These are phyloP conservation scores for Drosophila pseudoobscura DNA, from an alignment of 1,140 invertebrate genomes.

Conservation along the genomic window DNA sequence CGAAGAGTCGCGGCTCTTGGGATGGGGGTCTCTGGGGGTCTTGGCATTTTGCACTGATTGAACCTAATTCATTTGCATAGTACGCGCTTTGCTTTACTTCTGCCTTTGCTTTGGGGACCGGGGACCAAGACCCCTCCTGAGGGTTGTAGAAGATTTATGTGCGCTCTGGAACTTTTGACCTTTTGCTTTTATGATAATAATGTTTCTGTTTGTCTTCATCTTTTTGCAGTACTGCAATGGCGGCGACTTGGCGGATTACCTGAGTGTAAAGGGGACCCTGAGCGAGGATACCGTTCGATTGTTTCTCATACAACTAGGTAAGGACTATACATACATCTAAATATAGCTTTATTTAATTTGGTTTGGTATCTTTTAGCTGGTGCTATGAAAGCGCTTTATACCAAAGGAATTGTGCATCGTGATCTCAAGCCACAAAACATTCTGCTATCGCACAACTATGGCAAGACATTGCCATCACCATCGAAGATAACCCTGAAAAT, in stretches of 20 bases:
- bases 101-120: constrained; percentile 13
- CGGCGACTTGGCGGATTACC: constrained; percentile 98
- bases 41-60: constrained; percentile 58
- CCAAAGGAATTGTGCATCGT: constrained; percentile 98
- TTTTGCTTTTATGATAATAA: constrained; percentile 13
- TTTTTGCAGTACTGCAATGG: constrained; percentile 97
- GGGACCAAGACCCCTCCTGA: neutral
- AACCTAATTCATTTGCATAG: constrained; percentile 76
- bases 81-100: constrained; percentile 53
- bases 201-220: constrained; percentile 21
- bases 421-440: constrained; percentile 99
- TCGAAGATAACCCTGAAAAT: constrained; percentile 97
- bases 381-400: constrained; percentile 97
- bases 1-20: neutral
- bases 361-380: constrained; percentile 87
- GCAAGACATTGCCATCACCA: constrained; percentile 91
- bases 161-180: constrained; percentile 15
- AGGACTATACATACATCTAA: constrained; percentile 38
- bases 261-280: constrained; percentile 94
- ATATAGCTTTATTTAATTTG: too few relatives aligned
- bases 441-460: constrained; percentile 92
- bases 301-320: constrained; percentile 96
- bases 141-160: constrained; percentile 19
- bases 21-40: constrained; percentile 2
- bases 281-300: constrained; percentile 98